phyloP scores from a whole-genome alignment of 2,113 vertebrate species.

The Xyliphius kryptos region DNA sequence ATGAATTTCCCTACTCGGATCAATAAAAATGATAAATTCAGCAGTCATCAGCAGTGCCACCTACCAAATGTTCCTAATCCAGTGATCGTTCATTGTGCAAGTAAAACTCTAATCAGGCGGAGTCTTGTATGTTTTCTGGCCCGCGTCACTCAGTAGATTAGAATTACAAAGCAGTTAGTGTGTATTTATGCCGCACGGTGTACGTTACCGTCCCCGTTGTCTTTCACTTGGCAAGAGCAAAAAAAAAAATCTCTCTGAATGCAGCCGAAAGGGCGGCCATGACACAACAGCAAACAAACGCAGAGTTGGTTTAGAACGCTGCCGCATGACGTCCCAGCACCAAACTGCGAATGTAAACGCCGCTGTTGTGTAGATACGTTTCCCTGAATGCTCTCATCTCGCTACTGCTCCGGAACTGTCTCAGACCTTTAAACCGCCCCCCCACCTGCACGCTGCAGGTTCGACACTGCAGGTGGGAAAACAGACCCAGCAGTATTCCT shows the following conservation, averaged over 20 bases:
- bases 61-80: no score
- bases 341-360: conserved; percentile 40
- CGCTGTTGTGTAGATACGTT: conserved; percentile 35
- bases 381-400: conserved; percentile 26
- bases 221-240: no score
- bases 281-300: conserved; percentile 35
- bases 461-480: conserved; percentile 55
- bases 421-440: conserved; percentile 36
- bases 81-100: no score
- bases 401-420: conserved; percentile 44
- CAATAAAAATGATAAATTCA: no score
- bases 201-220: no score
- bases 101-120: no score
- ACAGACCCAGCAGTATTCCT: conserved; percentile 55
- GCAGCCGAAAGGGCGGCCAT: conserved; percentile 48
- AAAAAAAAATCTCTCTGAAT: conserved; percentile 40
- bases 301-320: conserved; percentile 42
- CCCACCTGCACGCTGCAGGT: conserved; percentile 46
- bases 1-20: no score
- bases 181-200: no score
- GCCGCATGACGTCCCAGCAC: conserved; percentile 39
- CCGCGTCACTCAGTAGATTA: no score
- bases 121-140: no score
- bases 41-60: no score
- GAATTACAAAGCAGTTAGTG: no score